A percentile compares a stretch with the other conserved stretches of the same genome.
phyloP scores from a whole-genome alignment of 2,888 invertebrate species.

The Cepaea hortensis region DNA sequence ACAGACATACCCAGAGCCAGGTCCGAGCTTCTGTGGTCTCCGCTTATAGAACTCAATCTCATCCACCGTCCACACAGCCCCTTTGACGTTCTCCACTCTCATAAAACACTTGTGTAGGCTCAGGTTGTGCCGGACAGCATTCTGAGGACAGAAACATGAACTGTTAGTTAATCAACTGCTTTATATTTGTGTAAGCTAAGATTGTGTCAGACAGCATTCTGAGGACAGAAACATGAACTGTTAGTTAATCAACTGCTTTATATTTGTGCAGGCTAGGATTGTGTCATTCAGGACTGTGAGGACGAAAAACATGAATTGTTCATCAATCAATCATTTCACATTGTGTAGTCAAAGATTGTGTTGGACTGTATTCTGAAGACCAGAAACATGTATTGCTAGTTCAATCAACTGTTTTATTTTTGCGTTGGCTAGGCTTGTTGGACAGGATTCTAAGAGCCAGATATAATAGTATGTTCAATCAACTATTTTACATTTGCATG shows the following conservation, averaged over 20 bases:
- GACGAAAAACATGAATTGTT: no score
- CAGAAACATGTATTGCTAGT: no score
- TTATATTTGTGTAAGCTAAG: constrained; percentile 94
- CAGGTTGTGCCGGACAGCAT: constrained; percentile 99
- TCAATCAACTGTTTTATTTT: no score
- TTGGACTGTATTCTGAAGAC: no score
- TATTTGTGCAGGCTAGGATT: constrained; percentile 98
- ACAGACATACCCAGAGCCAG: constrained; percentile 55
- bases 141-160: constrained; percentile 80
- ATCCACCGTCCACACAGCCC: constrained; percentile 99
- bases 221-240: neutral
- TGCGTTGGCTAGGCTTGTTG: no score
- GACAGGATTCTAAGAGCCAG: no score
- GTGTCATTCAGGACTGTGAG: constrained; percentile 67
- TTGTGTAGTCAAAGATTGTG: no score
- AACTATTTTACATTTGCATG: constrained; percentile 85
- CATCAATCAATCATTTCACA: no score
- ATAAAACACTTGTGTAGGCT: constrained; percentile 99
- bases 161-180: no score
- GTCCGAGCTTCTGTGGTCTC: constrained; percentile 81
- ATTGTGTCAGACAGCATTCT: constrained; percentile 99
- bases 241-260: no score
- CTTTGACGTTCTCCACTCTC: constrained; percentile 99
- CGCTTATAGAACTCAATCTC: constrained; percentile 99
- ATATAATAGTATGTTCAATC: no score